Conservation (phyloP, 1,140 invertebrate genomes). For the Acromyrmex heyeri region DNA sequence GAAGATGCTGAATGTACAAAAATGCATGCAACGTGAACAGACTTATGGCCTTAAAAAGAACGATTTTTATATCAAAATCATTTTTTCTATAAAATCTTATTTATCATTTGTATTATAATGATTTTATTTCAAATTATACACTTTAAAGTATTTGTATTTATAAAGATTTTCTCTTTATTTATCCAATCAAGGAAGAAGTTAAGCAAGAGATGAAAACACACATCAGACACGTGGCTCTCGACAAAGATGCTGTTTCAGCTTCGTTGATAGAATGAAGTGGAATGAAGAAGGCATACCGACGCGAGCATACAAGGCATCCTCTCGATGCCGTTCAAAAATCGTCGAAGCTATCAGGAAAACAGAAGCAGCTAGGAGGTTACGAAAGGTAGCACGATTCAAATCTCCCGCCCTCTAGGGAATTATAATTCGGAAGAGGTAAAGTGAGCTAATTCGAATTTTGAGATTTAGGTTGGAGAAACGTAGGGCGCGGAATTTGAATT, state of each 20-base stretch:
- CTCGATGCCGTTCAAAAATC: slow-evolving; percentile 22
- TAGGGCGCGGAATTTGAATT: background rate
- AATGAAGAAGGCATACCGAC: too few species aligned
- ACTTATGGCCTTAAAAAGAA: too few species aligned
- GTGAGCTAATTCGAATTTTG: background rate
- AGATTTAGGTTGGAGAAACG: background rate
- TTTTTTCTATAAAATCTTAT: background rate
- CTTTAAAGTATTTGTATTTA: background rate
- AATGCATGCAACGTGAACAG: too few species aligned
- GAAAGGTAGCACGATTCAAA: background rate
- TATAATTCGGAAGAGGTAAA: background rate
- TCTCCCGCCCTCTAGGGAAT: background rate
- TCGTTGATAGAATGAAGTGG: too few species aligned
- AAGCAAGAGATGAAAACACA: background rate
- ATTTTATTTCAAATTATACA: background rate
- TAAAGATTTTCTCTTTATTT: background rate
- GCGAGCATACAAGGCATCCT: background rate
- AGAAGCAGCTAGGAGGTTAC: background rate
- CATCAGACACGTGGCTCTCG: background rate
- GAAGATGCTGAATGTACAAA: too few species aligned
- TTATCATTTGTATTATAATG: background rate
- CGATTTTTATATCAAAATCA: background rate
- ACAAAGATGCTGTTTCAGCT: too few species aligned
- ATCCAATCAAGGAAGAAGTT: background rate
- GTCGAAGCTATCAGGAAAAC: background rate